A percentile compares a stretch with the other conserved stretches of the same genome.
phyloP scores from a whole-genome alignment of 92 coral and sea anemone species.

The Zoanthus gigantus region DNA sequence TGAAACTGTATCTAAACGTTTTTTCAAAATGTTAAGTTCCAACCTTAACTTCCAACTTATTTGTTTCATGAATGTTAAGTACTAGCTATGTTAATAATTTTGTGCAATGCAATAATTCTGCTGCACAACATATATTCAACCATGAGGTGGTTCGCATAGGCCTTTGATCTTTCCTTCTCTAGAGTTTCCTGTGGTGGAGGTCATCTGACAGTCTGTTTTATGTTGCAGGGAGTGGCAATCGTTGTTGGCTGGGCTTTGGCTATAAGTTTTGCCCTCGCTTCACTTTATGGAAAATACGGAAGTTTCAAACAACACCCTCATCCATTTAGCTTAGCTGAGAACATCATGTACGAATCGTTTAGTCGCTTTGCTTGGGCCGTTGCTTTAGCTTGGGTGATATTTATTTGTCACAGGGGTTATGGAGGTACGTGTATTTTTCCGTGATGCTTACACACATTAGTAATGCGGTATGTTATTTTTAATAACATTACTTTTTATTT shows the following conservation, averaged over 20 bases:
- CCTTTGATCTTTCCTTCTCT: too few relatives aligned
- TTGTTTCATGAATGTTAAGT: too few relatives aligned
- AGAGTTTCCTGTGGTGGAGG: too few relatives aligned
- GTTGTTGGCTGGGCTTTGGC: constrained; percentile 83
- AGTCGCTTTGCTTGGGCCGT: constrained; percentile 83
- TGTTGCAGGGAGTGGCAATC: background rate
- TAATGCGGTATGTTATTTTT: background rate
- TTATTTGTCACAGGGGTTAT: constrained; percentile 73
- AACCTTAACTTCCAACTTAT: too few relatives aligned
- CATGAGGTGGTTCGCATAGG: too few relatives aligned
- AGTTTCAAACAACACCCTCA: constrained; percentile 32
- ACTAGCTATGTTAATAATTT: too few relatives aligned
- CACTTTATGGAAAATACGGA: constrained; percentile 76
- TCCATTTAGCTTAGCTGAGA: constrained; percentile 72
- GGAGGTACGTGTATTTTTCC: constrained; percentile 64
- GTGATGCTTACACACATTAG: background rate
- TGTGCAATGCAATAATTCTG: too few relatives aligned
- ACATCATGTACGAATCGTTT: constrained; percentile 77
- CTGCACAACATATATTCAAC: too few relatives aligned
- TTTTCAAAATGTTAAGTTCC: too few relatives aligned
- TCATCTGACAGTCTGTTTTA: background rate
- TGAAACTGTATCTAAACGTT: too few relatives aligned
- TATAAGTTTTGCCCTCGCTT: constrained; percentile 53
- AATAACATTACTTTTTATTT: too few relatives aligned
- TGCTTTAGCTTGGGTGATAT: constrained; percentile 87